Evolutionary conservation across 2,888 invertebrate species (phyloP), one percentile per base, ranked within the genome.

Genomic region (Thereva unica): DNA sequence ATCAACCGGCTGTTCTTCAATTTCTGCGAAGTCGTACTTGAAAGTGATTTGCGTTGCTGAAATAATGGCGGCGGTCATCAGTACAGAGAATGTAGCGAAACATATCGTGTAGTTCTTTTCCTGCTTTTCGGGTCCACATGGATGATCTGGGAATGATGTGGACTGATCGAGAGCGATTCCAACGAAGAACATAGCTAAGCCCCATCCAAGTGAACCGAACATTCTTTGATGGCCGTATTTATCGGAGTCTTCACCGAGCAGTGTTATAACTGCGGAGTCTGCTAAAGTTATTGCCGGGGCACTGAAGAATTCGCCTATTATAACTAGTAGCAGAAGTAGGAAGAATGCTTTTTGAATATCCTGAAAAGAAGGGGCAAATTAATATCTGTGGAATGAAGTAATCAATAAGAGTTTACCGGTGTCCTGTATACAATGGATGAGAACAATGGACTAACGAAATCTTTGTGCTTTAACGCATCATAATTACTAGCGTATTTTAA

Each of bases 61-160:
- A 56, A 96, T 89, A 66, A 97, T 85, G 1, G 98, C 96, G 53
- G 93, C 95, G 2, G 93, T 91, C 96, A 98, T 98, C 40, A 99
- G 84, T 40, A 97, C 92, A 12, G 95, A 93, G 83, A 99, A 99
- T 53, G 96, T 95, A 8, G 97, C 95, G 82, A 99, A 99, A 80
- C 98, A 99, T 71, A 98, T 94, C 42, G 95, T 96, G 82, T 99
- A 99, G 83, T 99, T 99, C 80, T 97, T 95, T 82, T 99, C 98
- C 77, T 92, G 89, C 68, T 87, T 85, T 75, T 93, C 92, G 5
- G 94, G 93, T 0, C 88, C 91, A 76, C 96, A 97, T 0, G 95
- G 95, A 81, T 95, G 95, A 74, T 92, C 87, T 35, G 95, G 92
- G 81, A 99, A 98, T 0, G 95, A 91, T 23, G 96, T 96, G 67